Conservation (phyloP, 1,140 invertebrate genomes). For the Caerostris extrusa region DNA sequence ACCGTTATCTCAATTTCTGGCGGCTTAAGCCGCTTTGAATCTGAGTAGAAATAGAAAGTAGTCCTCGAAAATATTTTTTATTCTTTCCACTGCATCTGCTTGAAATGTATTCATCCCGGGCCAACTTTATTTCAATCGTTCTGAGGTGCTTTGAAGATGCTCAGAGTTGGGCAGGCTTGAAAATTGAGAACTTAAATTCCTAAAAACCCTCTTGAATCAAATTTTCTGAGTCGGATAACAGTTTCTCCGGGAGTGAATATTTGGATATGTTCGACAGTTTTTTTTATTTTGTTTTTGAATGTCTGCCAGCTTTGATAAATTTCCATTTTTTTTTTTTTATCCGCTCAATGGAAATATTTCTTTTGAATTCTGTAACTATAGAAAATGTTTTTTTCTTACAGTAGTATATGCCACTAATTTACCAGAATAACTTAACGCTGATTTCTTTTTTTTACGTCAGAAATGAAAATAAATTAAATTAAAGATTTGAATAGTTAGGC, state of each 20-base stretch:
- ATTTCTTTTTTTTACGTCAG: too few species aligned
- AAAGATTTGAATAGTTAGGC: too few species aligned
- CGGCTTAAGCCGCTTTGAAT: background rate
- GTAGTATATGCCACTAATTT: too few species aligned
- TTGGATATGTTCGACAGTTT: background rate
- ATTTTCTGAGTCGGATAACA: slow-evolving; percentile 7
- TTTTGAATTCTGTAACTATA: background rate
- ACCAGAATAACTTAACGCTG: too few species aligned
- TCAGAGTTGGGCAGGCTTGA: background rate
- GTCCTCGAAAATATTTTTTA: slow-evolving; percentile 23
- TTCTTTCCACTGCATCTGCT: background rate
- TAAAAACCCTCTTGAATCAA: background rate
- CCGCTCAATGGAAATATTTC: background rate
- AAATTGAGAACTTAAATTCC: background rate
- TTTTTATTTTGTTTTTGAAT: background rate
- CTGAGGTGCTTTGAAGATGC: background rate
- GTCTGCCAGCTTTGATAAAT: background rate
- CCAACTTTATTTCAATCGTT: background rate
- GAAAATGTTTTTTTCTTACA: too few species aligned
- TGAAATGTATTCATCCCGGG: background rate
- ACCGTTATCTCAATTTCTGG: slow-evolving; percentile 13
- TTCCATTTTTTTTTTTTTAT: background rate
- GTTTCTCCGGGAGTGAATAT: background rate
- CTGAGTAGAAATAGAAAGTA: background rate
- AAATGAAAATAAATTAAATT: too few species aligned